Percentiles rank a stretch among this genome's conserved stretches.
Conservation (phyloP, 1,140 invertebrate genomes). For the Listronotus bonariensis region DNA sequence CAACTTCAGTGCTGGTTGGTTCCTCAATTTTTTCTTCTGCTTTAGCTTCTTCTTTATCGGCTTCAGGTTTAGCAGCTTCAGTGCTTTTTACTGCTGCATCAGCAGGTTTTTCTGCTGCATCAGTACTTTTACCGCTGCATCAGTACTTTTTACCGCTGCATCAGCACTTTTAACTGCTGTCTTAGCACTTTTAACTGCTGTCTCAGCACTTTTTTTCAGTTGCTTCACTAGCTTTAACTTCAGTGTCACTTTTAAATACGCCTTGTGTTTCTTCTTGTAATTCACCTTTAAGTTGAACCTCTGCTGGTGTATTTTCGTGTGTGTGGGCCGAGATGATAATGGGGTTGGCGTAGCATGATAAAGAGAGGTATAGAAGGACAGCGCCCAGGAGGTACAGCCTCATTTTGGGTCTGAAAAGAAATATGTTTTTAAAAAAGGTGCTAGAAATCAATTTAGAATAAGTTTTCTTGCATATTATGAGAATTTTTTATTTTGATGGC, state of each 20-base stretch:
- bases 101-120: slow-evolving; percentile 9
- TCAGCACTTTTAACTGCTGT: slow-evolving; percentile 14
- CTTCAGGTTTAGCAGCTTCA: slow-evolving; percentile 17
- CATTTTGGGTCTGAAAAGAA: slow-evolving; percentile 39
- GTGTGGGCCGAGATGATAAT: slow-evolving; percentile 38
- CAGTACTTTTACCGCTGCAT: slow-evolving; percentile 1
- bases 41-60: slow-evolving; percentile 23
- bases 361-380: slow-evolving; percentile 42
- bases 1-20: slow-evolving; percentile 14
- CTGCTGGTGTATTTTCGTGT: slow-evolving; percentile 20
- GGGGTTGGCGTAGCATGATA: slow-evolving; percentile 45
- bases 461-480: no score
- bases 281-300: slow-evolving; percentile 36
- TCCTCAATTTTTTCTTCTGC: slow-evolving; percentile 17
- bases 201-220: background rate
- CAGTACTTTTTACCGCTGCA: slow-evolving; percentile 6
- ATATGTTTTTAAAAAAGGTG: background rate
- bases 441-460: no score
- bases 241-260: slow-evolving; percentile 33
- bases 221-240: slow-evolving; percentile 11
- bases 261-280: slow-evolving; percentile 41
- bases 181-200: slow-evolving; percentile 7
- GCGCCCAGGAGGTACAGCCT: slow-evolving; percentile 43
- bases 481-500: no score
- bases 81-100: slow-evolving; percentile 7